Percentiles rank a stretch among this genome's conserved stretches.
Conservation (phyloP, 2,797 vertebrate species). For the Pristis pectinata region DNA sequence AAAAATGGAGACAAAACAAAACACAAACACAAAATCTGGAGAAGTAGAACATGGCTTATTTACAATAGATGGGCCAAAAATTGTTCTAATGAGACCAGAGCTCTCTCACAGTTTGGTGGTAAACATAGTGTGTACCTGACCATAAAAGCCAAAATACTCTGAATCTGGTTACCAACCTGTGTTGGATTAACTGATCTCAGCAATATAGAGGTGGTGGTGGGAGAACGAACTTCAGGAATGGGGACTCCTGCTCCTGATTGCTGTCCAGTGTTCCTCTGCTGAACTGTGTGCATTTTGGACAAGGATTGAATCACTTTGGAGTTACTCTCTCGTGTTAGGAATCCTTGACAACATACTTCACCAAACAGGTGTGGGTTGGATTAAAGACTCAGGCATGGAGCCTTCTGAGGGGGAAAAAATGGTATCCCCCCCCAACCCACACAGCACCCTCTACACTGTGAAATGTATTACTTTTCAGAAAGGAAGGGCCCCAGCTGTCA, state of each 20-base stretch:
- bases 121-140: neutral
- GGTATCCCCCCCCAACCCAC: neutral
- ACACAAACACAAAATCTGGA: neutral
- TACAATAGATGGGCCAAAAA: neutral
- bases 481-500: neutral
- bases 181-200: neutral
- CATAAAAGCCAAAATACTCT: neutral
- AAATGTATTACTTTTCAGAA: neutral
- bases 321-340: neutral
- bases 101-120: neutral
- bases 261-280: neutral
- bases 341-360: neutral
- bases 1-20: neutral
- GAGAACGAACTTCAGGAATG: neutral
- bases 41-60: neutral
- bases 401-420: neutral
- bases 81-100: neutral
- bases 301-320: neutral
- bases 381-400: too few species aligned
- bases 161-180: neutral
- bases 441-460: neutral
- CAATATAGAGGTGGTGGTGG: neutral
- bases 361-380: neutral
- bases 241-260: neutral
- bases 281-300: too few species aligned